Evolutionary conservation across 1,140 invertebrate genomes (phyloP).

Genomic region (Ditylenchus dipsaci): DNA sequence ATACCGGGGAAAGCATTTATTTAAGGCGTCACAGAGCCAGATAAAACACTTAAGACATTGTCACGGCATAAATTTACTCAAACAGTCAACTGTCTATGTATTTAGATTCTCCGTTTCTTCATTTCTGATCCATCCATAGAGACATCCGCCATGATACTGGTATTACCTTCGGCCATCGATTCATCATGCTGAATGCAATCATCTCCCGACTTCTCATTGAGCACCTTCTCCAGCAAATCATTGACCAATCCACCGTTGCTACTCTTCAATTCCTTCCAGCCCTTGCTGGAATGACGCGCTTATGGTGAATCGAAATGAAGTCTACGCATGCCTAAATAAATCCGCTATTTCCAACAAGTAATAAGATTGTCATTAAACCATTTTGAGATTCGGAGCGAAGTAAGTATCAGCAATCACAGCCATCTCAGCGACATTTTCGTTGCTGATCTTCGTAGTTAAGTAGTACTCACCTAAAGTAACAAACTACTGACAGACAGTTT

Average conservation of each 20-base stretch:
- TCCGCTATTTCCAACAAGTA: not conserved
- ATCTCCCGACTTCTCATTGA: too few relatives aligned
- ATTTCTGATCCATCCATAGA: too few relatives aligned
- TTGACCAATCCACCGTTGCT: slow-evolving; percentile 14
- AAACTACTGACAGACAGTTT: not conserved
- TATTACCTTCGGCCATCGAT: too few relatives aligned
- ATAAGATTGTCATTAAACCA: slow-evolving; percentile 7
- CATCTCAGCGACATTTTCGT: slow-evolving; percentile 42
- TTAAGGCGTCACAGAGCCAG: too few relatives aligned
- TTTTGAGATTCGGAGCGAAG: slow-evolving; percentile 26
- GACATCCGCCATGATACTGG: too few relatives aligned
- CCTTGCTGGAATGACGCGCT: slow-evolving; percentile 19
- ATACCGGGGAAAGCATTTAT: too few relatives aligned
- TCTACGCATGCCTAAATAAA: not conserved
- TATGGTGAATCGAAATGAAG: slow-evolving; percentile 18
- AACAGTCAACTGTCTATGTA: too few relatives aligned
- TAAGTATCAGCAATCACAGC: slow-evolving; percentile 52
- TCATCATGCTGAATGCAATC: too few relatives aligned
- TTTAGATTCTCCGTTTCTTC: too few relatives aligned
- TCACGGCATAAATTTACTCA: too few relatives aligned
- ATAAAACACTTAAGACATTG: too few relatives aligned
- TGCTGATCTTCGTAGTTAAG: slow-evolving; percentile 29
- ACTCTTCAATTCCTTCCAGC: slow-evolving; percentile 31
- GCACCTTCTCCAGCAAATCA: slow-evolving; percentile 18
- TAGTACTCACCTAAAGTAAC: slow-evolving; percentile 25